phyloP scores from a whole-genome alignment of 2,797 vertebrate species.

The Crocodylus rhombifer region DNA sequence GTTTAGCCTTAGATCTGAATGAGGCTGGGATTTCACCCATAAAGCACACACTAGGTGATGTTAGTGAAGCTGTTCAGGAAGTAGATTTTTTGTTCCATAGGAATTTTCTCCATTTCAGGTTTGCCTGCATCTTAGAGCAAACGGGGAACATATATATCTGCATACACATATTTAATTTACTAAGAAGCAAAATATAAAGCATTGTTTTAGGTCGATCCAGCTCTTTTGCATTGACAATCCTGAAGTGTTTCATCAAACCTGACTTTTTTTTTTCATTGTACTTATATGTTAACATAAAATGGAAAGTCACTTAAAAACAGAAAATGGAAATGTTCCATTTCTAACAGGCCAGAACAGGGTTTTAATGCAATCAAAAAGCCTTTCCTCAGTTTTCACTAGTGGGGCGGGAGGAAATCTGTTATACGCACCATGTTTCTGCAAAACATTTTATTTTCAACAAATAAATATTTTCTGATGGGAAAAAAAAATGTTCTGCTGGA shows the following conservation, averaged over 20 bases:
- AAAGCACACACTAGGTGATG: background rate
- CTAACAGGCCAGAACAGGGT: background rate
- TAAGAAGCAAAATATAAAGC: too few species aligned
- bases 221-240: background rate
- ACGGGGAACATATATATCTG: too few species aligned
- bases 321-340: background rate
- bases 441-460: background rate
- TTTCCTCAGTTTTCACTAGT: background rate
- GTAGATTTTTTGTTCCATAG: background rate
- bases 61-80: background rate
- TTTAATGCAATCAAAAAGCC: background rate
- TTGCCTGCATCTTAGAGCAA: background rate
- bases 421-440: background rate
- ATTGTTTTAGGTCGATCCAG: background rate
- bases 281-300: background rate
- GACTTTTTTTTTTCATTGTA: background rate
- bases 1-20: background rate
- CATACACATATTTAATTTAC: too few species aligned
- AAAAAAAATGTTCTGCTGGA: background rate
- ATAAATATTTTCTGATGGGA: background rate
- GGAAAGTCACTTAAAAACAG: background rate
- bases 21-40: background rate
- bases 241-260: background rate
- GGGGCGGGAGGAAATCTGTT: accelerated
- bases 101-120: background rate